These are phyloP conservation scores for Eumacrocentrus americanus DNA, from an alignment of 2,888 invertebrate genomes.

Conservation along the genomic window DNA sequence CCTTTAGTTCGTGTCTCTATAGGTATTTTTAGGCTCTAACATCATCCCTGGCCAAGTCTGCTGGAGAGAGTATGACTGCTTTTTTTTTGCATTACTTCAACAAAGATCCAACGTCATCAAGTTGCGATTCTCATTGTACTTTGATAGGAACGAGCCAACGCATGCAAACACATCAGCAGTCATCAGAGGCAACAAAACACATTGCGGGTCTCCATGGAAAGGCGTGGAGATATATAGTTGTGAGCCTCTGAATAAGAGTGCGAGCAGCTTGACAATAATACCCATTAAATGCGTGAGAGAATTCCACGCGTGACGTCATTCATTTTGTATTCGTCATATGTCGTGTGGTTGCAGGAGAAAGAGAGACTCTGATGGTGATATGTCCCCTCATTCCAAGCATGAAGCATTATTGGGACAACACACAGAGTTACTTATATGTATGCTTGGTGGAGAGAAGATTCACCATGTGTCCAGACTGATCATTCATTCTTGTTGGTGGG, in stretches of 20 bases:
- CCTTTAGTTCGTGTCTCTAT: neutral
- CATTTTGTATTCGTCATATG: slow-evolving; percentile 25
- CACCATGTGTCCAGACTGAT: neutral
- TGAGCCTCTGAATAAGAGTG: slow-evolving; percentile 46
- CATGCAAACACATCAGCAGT: slow-evolving; percentile 7
- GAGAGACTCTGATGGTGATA: neutral
- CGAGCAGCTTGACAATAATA: slow-evolving; percentile 56
- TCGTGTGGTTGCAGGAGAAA: slow-evolving; percentile 6
- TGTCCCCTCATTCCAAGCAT: too few species aligned
- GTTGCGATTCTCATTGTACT: too few species aligned
- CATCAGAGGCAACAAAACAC: neutral
- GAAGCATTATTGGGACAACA: too few species aligned
- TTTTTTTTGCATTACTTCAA: too few species aligned
- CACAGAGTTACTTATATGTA: too few species aligned
- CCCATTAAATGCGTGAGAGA: slow-evolving; percentile 58
- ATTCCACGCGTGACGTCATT: slow-evolving; percentile 54
- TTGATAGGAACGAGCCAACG: too few species aligned
- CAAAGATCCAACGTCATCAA: too few species aligned
- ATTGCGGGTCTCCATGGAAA: neutral
- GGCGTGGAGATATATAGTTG: neutral
- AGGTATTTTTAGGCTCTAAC: neutral
- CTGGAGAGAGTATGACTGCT: too few species aligned
- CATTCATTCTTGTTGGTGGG: neutral
- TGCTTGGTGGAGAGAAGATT: neutral
- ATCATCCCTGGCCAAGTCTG: too few species aligned